Evolutionary conservation across 2,113 vertebrate species (phyloP).

Genomic region (Pseudolaguvia tuberculata): DNA sequence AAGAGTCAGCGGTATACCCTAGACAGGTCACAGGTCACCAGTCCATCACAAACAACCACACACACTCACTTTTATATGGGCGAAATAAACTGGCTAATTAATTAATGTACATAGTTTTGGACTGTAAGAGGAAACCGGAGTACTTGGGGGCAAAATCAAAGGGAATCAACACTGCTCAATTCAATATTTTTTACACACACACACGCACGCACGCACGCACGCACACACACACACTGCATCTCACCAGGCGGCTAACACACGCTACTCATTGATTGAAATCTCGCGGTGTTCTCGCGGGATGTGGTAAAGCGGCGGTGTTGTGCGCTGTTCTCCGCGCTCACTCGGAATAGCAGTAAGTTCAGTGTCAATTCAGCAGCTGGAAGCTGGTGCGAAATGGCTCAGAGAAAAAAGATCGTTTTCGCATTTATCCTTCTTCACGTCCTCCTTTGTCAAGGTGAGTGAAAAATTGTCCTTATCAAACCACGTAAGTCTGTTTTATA

Average conservation of each 20-base stretch:
- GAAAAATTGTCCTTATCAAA: not conserved
- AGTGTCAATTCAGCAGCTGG: constrained; percentile 12
- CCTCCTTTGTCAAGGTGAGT: constrained; percentile 64
- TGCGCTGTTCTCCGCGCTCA: constrained; percentile 26
- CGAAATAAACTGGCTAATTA: too few relatives aligned
- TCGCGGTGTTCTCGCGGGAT: constrained; percentile 19
- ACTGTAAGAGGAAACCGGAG: too few relatives aligned
- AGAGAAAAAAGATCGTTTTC: constrained; percentile 37
- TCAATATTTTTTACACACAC: not conserved
- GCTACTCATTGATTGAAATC: not conserved
- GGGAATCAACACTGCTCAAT: too few relatives aligned
- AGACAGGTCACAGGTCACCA: too few relatives aligned
- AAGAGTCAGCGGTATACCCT: too few relatives aligned
- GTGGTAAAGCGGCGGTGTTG: constrained; percentile 21
- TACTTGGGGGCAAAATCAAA: too few relatives aligned
- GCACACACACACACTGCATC: not conserved
- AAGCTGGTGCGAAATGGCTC: constrained; percentile 56
- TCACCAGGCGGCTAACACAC: not conserved
- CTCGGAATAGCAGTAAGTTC: constrained; percentile 1
- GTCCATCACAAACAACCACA: too few relatives aligned
- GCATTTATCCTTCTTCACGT: constrained; percentile 56
- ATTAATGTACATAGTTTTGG: too few relatives aligned
- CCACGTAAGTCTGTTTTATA: not conserved
- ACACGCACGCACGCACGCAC: not conserved
- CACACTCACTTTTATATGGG: too few relatives aligned